Percentiles rank a stretch among this genome's conserved stretches.
Conservation (phyloP, 2,888 invertebrate genomes). For the Drosophila mulleri region DNA sequence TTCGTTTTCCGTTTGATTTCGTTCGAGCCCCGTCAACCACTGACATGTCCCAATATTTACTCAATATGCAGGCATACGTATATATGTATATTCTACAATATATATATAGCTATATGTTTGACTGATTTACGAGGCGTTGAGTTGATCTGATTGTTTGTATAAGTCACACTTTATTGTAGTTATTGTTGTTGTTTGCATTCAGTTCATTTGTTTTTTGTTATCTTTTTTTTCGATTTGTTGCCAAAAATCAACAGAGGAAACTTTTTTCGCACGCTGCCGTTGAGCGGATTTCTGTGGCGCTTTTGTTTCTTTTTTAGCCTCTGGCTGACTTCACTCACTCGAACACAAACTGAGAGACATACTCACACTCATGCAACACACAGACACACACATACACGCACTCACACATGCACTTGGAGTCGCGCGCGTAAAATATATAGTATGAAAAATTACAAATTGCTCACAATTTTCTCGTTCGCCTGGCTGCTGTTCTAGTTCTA, state of each 20-base stretch:
- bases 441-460: slow-evolving; percentile 70
- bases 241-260: slow-evolving; percentile 52
- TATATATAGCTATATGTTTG: not conserved
- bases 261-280: slow-evolving; percentile 48
- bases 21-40: slow-evolving; percentile 6
- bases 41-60: slow-evolving; percentile 26
- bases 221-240: slow-evolving; percentile 24
- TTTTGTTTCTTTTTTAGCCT: slow-evolving; percentile 25
- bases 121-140: slow-evolving; percentile 21
- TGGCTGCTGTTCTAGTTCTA: slow-evolving; percentile 59
- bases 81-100: not conserved
- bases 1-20: slow-evolving; percentile 21
- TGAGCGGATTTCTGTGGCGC: slow-evolving; percentile 26
- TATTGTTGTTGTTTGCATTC: slow-evolving; percentile 44
- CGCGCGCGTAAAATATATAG: slow-evolving; percentile 66
- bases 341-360: slow-evolving; percentile 31
- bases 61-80: not conserved
- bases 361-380: slow-evolving; percentile 28
- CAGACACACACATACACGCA: slow-evolving; percentile 27
- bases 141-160: slow-evolving; percentile 15
- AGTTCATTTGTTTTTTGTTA: not conserved
- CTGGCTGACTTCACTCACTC: slow-evolving; percentile 65
- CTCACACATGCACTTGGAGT: slow-evolving; percentile 30
- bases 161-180: slow-evolving; percentile 4
- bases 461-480: slow-evolving; percentile 71